Base-by-base conservation (phyloP, 1,140 invertebrate species). In the Planococcus citri region DNA sequence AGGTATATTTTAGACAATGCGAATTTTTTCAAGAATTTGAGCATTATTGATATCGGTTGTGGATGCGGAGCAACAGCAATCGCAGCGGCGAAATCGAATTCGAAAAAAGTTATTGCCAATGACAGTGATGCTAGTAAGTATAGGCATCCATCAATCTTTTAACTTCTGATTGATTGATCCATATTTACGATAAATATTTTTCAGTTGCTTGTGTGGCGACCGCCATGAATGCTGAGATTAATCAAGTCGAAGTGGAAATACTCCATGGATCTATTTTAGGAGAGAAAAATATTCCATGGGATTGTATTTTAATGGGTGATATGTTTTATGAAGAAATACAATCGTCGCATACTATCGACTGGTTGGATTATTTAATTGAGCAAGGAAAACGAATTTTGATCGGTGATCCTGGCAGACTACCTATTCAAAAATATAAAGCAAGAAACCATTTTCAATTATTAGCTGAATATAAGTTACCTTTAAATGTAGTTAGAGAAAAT, bases 271-370 rank as follows among this genome's bases (percentile, higher is more conserved):
- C 83, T 72, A 74, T 81, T 25, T 33, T 33, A 12, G 29, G 29
- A 12, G 29, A 6, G 12, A 33, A 33, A 33, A 12, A 25, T 21
- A 67, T 24, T 1, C 70, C 33, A 24, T 72, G 12, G 72, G 80
- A 84, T 72, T 74, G 80, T 1, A 77, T 85, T 29, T 74, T 85
- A 9, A 75, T 84, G 21, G 83, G 83, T 14, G 83, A 84, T 73
- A 79, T 84, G 76, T 79, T 84, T 71, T 84, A 85, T 72, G 81
- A 84, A 72, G 79, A 82, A 71, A 78, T 80, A 61, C 81, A 82
- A 68, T 78, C 79, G 1, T 75, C 72, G 3, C 27, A 70, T 9
- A 70, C 84, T 12, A 79, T 82, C 37, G 72, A 78, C 0, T 84
- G 83, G 83, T 73, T 84, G 0, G 70, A 74, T 3, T 69, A 70